A percentile compares a stretch with the other conserved stretches of the same genome.
Conservation (phyloP, 1,140 invertebrate species). For the Lamellibrachia luymesi region DNA sequence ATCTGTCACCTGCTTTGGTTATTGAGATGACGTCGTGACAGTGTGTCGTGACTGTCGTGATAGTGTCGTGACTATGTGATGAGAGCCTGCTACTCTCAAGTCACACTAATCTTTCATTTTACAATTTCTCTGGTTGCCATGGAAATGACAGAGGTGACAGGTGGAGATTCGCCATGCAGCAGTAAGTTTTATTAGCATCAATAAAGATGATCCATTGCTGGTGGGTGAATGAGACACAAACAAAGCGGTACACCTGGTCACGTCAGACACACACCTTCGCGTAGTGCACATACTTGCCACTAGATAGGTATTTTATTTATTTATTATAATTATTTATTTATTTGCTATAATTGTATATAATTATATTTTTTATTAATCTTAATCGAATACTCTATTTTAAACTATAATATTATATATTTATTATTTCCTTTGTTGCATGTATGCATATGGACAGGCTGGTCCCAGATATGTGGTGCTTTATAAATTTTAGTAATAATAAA, state of each 20-base stretch:
- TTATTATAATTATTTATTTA: no score
- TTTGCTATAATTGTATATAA: no score
- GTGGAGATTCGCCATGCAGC: neutral
- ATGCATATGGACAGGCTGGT: no score
- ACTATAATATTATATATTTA: no score
- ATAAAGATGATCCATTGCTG: neutral
- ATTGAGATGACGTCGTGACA: neutral
- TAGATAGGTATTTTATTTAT: no score
- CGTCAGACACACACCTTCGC: neutral
- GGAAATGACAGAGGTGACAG: neutral
- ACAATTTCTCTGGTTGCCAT: neutral
- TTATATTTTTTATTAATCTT: no score
- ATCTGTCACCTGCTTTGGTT: no score
- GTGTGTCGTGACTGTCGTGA: neutral
- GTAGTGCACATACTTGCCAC: no score
- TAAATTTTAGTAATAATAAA: no score
- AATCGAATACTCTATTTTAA: no score
- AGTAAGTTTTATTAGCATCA: slow-evolving; percentile 5
- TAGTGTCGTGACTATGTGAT: neutral
- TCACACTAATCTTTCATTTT: neutral
- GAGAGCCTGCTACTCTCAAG: neutral
- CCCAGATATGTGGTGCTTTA: no score
- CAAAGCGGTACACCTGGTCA: neutral
- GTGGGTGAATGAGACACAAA: neutral
- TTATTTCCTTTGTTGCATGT: no score